These are phyloP conservation scores for Graptemys geographica DNA, from an alignment of 2,797 vertebrate genomes.

Conservation along the genomic window DNA sequence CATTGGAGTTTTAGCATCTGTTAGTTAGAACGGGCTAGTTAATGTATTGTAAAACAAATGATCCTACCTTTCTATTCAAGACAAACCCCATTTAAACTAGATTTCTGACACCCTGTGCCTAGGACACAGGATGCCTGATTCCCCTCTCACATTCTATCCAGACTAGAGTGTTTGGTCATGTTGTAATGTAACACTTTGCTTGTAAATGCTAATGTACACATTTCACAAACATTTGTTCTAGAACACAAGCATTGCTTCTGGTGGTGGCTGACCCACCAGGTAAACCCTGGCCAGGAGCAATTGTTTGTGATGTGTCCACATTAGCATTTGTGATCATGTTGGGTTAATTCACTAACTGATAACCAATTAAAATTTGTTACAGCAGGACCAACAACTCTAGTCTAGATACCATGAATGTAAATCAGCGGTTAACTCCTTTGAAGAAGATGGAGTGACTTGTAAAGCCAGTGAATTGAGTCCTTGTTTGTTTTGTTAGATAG, in stretches of 20 bases:
- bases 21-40: background rate
- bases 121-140: background rate
- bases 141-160: background rate
- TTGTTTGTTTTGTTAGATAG: background rate
- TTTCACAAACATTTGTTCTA: background rate
- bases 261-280: background rate
- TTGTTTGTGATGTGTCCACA: background rate
- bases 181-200: background rate
- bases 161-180: background rate
- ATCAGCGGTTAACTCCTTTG: background rate
- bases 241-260: background rate
- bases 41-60: background rate
- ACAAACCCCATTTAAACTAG: background rate
- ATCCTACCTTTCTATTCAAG: background rate
- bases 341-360: background rate
- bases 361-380: background rate
- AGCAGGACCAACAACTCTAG: background rate
- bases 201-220: background rate
- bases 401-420: background rate
- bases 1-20: background rate
- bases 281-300: background rate
- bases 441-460: background rate
- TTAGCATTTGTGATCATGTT: background rate
- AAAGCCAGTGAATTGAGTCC: background rate
- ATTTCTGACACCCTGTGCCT: background rate